Percentiles rank a stretch among this genome's conserved stretches.
phyloP scores from a whole-genome alignment of 2,113 vertebrate species.

The Macheiramphus alcinus region DNA sequence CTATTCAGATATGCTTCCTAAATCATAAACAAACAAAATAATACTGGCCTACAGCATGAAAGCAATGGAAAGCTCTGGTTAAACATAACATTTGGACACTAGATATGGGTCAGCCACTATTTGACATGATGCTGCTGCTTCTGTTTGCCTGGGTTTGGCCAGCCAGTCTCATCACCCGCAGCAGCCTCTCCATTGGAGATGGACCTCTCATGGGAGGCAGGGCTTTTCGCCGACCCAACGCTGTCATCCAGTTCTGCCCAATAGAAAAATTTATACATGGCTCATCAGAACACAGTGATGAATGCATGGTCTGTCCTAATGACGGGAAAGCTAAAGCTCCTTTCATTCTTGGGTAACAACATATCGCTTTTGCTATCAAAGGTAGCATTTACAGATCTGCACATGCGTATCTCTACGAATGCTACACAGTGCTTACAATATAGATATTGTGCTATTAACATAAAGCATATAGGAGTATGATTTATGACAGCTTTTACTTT shows the following conservation, averaged over 20 bases:
- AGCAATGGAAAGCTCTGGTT: neutral
- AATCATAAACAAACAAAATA: neutral
- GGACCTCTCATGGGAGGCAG: too few species aligned
- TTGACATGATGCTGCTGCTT: too few species aligned
- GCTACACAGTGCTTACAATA: accelerated
- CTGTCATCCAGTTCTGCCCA: neutral
- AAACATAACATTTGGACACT: neutral
- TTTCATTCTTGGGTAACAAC: neutral
- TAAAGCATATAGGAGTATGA: neutral
- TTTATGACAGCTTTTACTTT: neutral
- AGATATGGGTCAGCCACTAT: neutral
- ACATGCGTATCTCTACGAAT: accelerated
- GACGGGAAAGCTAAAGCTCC: neutral
- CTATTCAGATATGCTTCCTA: neutral
- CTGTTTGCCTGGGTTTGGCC: neutral
- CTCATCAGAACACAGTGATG: neutral
- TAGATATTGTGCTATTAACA: neutral
- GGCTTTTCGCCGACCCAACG: neutral
- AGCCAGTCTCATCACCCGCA: accelerated
- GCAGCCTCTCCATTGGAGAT: neutral
- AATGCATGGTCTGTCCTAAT: neutral
- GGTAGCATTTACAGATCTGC: neutral
- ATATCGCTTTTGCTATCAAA: neutral
- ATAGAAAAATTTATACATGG: accelerated
- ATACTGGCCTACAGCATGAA: accelerated